Conservation (phyloP, 2,797 vertebrate genomes). For the Periophthalmus magnuspinnatus region DNA sequence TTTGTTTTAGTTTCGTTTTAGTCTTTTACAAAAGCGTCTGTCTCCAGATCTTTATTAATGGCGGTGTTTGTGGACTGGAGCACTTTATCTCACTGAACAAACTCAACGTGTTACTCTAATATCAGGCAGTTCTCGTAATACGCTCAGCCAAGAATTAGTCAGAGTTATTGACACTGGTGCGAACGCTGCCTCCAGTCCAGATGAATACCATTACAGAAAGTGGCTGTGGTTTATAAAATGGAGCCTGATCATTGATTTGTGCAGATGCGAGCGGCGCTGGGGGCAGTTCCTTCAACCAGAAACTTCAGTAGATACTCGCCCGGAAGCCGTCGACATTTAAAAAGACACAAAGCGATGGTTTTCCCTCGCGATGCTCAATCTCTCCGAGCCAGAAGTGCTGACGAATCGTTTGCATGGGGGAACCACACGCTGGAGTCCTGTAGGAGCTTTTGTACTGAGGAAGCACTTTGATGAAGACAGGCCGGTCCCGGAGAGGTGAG, state of each 20-base stretch:
- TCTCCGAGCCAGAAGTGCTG: conserved; percentile 47
- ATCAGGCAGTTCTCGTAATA: conserved; percentile 4
- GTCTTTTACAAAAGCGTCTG: background rate
- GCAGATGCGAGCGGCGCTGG: conserved; percentile 53
- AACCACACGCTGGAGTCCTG: conserved; percentile 26
- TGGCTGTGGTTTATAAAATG: conserved; percentile 52
- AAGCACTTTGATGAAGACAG: conserved; percentile 44
- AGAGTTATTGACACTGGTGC: conserved; percentile 57
- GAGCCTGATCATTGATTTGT: conserved; percentile 54
- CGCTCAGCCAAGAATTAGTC: conserved; percentile 10
- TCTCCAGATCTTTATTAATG: background rate
- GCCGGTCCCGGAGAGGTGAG: conserved; percentile 36
- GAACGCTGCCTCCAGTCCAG: conserved; percentile 49
- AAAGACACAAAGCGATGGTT: conserved; percentile 41
- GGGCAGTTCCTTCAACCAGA: conserved; percentile 47
- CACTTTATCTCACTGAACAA: background rate
- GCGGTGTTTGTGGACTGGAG: background rate
- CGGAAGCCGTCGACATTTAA: conserved; percentile 48
- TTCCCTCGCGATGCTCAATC: conserved; percentile 37
- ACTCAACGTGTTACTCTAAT: background rate
- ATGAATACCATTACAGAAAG: conserved; percentile 53
- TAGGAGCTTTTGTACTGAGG: conserved; percentile 27
- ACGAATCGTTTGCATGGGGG: conserved; percentile 50
- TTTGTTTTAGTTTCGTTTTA: too few relatives aligned
- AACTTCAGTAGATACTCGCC: conserved; percentile 51